These are phyloP conservation scores for Meiosimyza decipiens DNA, from an alignment of 2,888 invertebrate species.

Conservation along the genomic window DNA sequence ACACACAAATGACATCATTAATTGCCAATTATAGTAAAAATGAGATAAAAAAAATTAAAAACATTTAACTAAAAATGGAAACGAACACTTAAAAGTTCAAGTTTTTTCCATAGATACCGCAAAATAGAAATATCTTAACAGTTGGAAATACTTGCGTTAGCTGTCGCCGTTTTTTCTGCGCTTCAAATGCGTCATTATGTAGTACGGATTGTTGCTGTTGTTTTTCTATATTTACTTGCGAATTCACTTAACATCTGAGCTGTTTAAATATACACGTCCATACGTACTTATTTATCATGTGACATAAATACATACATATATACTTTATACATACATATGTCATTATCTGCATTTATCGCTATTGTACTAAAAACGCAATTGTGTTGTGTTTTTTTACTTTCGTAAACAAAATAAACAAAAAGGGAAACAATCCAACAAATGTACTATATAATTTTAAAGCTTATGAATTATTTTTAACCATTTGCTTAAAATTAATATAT, in stretches of 20 bases:
- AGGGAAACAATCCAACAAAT: no score
- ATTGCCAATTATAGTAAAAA: conserved; percentile 21
- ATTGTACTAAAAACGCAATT: no score
- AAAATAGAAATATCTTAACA: conserved; percentile 20
- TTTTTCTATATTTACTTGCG: conserved; percentile 15
- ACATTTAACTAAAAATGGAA: conserved; percentile 13
- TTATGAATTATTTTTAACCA: no score
- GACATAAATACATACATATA: neutral
- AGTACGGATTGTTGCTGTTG: neutral
- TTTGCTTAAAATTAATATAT: no score
- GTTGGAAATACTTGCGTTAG: conserved; percentile 23
- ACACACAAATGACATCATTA: conserved; percentile 48
- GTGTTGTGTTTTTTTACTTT: no score
- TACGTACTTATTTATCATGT: conserved; percentile 9
- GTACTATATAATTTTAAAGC: no score
- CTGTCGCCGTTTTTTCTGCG: no score
- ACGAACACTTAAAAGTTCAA: conserved; percentile 9
- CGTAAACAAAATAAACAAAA: no score
- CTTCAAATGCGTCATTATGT: no score
- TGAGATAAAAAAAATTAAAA: conserved; percentile 5
- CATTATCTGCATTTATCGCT: no score
- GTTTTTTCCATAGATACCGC: conserved; percentile 13
- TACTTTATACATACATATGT: no score
- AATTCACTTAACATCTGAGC: conserved; percentile 8
- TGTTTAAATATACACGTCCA: neutral